Base-by-base conservation (phyloP, 2,113 vertebrate species). In the Xyrauchen texanus region DNA sequence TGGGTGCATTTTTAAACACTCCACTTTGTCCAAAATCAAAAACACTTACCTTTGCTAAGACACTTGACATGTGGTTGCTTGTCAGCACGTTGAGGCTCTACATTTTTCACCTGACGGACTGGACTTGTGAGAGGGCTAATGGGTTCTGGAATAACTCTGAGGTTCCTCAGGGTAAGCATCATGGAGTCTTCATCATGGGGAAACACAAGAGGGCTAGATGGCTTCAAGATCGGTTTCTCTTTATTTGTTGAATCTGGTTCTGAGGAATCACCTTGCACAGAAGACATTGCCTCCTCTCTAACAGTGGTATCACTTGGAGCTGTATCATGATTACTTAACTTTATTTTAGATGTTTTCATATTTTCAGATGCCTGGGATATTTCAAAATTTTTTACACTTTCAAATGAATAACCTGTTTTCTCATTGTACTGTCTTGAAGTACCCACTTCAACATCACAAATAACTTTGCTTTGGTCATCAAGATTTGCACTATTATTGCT, bases 81-180 rank as follows among this genome's bases (percentile, higher is more conserved):
- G 86, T 86, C 91, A 21, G 91, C 87, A 68, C 87, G 83, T 68
- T 94, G 92, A 82, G 89, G 64, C 47, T 88, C 89, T 69, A 83
- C 86, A 89, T 92, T 95, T 85, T 89, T 90, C 81, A 91, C 83
- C 7, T 92, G 90, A 61, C 93, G 94, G n/a, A 95, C 80, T 0
- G 97, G 97, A 84, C 98, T 99, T 86, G 94, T 96, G 76, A 99
- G 89, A 16, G 98, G 98, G 86, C 98, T 99, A 79, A 98, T 96
- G 45, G 89, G 90, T 77, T 96, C 95, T 0, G 97, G 96, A 85
- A 99, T 96, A 21, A 86, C 92, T 80, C 92, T 95, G 82, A 98
- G 85, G 46, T 91, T 92, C 85, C 92, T 96, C 71, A 99, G 87
- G 52, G 96, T 95, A 81, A 92, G 92, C 88, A 98, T 92, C 92